Evolutionary conservation across 2,113 vertebrate genomes (phyloP).

Genomic region (Stigmatopora argus): DNA sequence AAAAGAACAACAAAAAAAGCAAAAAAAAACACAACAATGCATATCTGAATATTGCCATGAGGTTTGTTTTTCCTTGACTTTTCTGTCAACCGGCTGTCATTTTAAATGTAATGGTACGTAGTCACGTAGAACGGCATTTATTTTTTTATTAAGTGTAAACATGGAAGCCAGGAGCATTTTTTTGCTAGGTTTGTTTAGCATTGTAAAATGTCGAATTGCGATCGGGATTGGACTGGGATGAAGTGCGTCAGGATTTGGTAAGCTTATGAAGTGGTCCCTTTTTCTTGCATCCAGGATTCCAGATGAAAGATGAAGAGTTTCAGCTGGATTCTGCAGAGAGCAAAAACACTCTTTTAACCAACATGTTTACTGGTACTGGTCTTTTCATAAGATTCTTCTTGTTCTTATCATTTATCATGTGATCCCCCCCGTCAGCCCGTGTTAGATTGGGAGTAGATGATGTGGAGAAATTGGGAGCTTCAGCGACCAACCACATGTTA

Average conservation of each 20-base stretch:
- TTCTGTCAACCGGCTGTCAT: constrained; percentile 62
- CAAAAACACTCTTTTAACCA: constrained; percentile 82
- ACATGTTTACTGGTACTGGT: constrained; percentile 81
- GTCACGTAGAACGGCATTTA: constrained; percentile 31
- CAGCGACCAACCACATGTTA: constrained; percentile 60
- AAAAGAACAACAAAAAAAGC: constrained; percentile 43
- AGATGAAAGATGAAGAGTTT: constrained; percentile 82
- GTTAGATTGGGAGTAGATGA: constrained; percentile 60
- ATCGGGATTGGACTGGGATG: constrained; percentile 52
- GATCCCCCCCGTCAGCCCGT: constrained; percentile 49
- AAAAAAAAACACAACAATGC: background rate
- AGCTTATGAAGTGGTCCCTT: constrained; percentile 74
- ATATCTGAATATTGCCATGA: constrained; percentile 47
- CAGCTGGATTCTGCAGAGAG: constrained; percentile 79
- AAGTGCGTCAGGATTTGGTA: constrained; percentile 57
- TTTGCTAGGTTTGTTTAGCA: constrained; percentile 11
- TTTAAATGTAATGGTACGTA: constrained; percentile 58
- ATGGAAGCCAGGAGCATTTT: constrained; percentile 49
- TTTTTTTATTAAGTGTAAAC: constrained; percentile 30
- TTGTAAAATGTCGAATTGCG: constrained; percentile 46
- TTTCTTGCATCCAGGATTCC: constrained; percentile 79
- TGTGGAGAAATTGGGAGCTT: constrained; percentile 65
- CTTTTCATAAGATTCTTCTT: constrained; percentile 75
- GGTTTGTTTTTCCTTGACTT: constrained; percentile 63
- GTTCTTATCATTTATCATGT: constrained; percentile 72